Conservation (phyloP, 2,113 vertebrate species). For the Suncus etruscus region DNA sequence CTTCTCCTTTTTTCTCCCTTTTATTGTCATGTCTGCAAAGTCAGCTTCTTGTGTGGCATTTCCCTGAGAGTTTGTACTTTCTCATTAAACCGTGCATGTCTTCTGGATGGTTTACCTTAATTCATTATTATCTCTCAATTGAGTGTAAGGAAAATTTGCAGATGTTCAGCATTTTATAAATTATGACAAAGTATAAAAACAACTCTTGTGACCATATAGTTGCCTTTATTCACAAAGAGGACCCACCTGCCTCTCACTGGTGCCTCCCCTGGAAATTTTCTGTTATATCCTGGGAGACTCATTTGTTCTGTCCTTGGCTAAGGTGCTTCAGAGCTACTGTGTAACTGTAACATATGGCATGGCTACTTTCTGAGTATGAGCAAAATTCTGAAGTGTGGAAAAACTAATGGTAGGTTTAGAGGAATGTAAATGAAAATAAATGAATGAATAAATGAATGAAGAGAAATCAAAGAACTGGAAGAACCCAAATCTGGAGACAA, state of each 20-base stretch:
- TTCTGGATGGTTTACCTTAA: slow-evolving; percentile 6
- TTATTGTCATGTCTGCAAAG: not conserved
- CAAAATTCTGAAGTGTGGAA: not conserved
- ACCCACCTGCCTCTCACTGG: not conserved
- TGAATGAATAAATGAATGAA: not conserved
- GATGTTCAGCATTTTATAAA: not conserved
- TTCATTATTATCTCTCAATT: slow-evolving; percentile 12
- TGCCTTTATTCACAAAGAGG: not conserved
- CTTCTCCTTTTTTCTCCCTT: not conserved
- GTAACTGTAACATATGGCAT: not conserved
- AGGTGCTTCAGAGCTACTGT: not conserved
- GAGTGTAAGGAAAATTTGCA: slow-evolving; percentile 43
- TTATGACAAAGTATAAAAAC: not conserved
- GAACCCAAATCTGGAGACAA: not conserved
- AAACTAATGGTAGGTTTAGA: not conserved
- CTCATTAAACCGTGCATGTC: not conserved
- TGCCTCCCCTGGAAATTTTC: not conserved
- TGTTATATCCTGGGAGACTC: not conserved
- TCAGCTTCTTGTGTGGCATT: not conserved
- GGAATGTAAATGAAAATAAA: not conserved
- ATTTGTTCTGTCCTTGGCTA: not conserved
- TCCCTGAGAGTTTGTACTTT: not conserved
- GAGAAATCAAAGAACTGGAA: not conserved
- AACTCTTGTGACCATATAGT: not conserved
- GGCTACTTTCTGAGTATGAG: not conserved